Evolutionary conservation across 2,113 vertebrate genomes (phyloP).

Genomic region (Leptosomus discolor): DNA sequence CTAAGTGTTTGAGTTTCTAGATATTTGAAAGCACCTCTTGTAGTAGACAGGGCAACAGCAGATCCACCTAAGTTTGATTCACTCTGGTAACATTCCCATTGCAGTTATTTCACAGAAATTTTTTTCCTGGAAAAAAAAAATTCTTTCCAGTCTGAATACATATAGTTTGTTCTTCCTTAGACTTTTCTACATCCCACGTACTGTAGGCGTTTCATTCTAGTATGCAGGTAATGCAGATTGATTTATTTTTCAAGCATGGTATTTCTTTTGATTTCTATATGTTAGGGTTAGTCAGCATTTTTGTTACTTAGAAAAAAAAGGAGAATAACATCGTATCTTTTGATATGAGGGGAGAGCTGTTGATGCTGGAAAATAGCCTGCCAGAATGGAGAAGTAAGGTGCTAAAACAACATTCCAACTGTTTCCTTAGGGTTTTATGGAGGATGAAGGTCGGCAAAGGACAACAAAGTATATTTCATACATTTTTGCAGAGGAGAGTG

Average conservation of each 20-base stretch:
- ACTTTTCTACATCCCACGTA: neutral
- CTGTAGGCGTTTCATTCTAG: neutral
- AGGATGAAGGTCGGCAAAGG: constrained; percentile 92
- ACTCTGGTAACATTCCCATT: neutral
- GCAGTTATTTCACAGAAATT: neutral
- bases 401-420: neutral
- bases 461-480: constrained; percentile 93
- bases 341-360: neutral
- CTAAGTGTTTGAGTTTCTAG: neutral
- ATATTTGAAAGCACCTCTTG: neutral
- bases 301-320: neutral
- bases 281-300: neutral
- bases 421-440: constrained; percentile 89
- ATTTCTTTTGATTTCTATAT: neutral
- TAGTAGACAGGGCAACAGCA: neutral
- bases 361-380: neutral
- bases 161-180: neutral
- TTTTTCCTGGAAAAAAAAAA: neutral
- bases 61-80: neutral
- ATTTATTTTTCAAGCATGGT: neutral
- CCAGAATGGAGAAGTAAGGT: neutral
- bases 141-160: neutral
- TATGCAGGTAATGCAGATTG: neutral
- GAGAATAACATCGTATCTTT: neutral
- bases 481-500: constrained; percentile 83